phyloP scores from a whole-genome alignment of 1,140 invertebrate species.

The Gerris buenoi region DNA sequence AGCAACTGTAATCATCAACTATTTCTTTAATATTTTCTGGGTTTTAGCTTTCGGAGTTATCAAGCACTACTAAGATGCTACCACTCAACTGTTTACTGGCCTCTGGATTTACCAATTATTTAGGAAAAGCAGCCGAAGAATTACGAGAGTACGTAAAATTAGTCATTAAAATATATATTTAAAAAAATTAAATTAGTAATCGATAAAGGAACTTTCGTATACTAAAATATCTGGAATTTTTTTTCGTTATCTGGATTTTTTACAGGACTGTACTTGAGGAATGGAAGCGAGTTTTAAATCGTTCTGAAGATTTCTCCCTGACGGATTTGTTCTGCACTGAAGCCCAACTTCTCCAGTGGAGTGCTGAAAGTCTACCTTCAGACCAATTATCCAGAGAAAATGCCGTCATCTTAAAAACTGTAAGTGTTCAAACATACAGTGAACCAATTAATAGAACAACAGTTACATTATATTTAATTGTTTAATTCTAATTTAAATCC shows the following conservation, averaged over 20 bases:
- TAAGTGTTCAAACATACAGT: too few species aligned
- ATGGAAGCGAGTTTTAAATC: conserved; percentile 8
- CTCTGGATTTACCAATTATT: conserved; percentile 61
- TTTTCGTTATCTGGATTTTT: too few species aligned
- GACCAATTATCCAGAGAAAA: conserved; percentile 70
- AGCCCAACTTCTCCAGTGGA: conserved; percentile 72
- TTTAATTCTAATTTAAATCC: too few species aligned
- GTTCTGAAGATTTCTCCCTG: conserved; percentile 40
- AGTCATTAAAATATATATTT: too few species aligned
- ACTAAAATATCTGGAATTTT: too few species aligned
- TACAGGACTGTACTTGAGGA: background rate
- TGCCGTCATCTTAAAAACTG: conserved; percentile 60
- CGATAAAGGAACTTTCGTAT: too few species aligned
- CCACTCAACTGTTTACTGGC: conserved; percentile 33
- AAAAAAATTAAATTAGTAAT: too few species aligned
- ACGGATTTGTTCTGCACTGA: conserved; percentile 54
- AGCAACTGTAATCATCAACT: too few species aligned
- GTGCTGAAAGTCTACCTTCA: conserved; percentile 63
- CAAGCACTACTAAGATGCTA: background rate
- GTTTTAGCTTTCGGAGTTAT: background rate
- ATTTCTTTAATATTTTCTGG: background rate
- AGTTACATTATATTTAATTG: too few species aligned
- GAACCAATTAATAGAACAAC: too few species aligned
- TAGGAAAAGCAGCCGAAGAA: conserved; percentile 51
- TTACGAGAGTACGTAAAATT: conserved; percentile 39